Evolutionary conservation across 2,888 invertebrate species (phyloP), one percentile per base, ranked within the genome.

Genomic region (Acrobasis suavella): DNA sequence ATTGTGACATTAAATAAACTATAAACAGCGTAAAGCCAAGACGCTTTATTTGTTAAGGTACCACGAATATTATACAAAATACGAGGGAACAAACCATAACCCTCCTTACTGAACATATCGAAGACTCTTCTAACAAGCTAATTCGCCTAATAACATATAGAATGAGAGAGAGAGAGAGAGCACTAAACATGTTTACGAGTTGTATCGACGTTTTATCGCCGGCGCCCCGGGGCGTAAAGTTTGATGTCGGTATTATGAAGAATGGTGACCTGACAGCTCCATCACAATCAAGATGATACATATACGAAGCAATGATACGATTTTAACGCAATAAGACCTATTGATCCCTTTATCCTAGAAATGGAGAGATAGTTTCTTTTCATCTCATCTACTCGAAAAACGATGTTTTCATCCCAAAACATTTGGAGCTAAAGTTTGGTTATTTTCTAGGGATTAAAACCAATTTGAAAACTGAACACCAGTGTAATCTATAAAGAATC

Each of bases 211-310:
- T 37, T 62, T 64, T 64, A 66, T 62, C 62, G 62, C 16, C 42
- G 10, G 42, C 56, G 50, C 49, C 56, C 56, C 50, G 46, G 42
- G 66, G 61, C 62, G 38, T 63, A 63, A 63, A 64, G 46, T 62
- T 67, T 67, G 56, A 67, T 67, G 63, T 46, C 22, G 42, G 60
- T 54, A 62, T 66, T 64, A 64, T 63, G 63, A 70, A 69, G 67
- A 66, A 67, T 65, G 42, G 64, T 64, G 69, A 69, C 69, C 69
- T 64, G 58, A 56, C 17, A 50, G 49, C 39, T n/a, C 32, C 62
- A 32, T 32, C 14, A 46, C 46, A 64, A 66, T 66, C 64, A 9
- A 54, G 58, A 64, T 62, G 62, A 66, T 64, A n/a, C n/a, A n/a
- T n/a, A n/a, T n/a, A 58, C 58, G 54, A 58, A 58, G 59, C 58